phyloP scores from a whole-genome alignment of 2,797 vertebrate species.

The Zonotrichia albicollis region DNA sequence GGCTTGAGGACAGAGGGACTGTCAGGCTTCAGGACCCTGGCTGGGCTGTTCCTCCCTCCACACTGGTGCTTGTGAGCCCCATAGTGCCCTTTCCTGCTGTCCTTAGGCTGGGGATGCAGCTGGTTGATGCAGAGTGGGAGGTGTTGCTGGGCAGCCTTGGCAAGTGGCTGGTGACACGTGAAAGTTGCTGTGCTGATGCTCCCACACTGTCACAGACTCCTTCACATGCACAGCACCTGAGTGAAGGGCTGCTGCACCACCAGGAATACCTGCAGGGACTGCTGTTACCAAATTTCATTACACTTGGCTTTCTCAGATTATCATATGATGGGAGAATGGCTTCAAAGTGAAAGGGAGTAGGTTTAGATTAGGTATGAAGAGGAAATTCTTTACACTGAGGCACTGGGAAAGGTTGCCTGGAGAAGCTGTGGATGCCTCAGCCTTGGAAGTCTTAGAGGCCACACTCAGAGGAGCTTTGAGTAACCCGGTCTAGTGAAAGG shows the following conservation, averaged over 20 bases:
- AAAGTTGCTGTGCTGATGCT: background rate
- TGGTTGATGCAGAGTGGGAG: background rate
- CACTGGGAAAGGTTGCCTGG: background rate
- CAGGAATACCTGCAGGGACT: background rate
- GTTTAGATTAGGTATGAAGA: background rate
- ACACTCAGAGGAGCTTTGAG: background rate
- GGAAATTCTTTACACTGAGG: background rate
- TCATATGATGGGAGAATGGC: fast-evolving
- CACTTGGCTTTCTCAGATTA: background rate
- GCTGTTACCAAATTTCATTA: background rate
- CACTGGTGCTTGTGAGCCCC: background rate
- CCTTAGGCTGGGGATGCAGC: background rate
- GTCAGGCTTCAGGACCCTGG: background rate
- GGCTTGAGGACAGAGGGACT: background rate
- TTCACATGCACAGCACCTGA: background rate
- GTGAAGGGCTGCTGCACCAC: background rate
- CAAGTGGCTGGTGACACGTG: fast-evolving
- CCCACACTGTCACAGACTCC: background rate
- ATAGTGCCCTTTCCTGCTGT: background rate
- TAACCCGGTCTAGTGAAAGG: background rate
- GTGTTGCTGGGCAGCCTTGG: fast-evolving
- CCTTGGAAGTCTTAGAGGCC: background rate
- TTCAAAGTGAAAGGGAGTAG: background rate
- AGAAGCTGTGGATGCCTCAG: background rate
- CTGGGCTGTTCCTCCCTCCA: background rate